Evolutionary conservation across 2,797 vertebrate genomes (phyloP), one percentile per base, ranked within the genome.

Genomic region (Kryptopterus vitreolus): DNA sequence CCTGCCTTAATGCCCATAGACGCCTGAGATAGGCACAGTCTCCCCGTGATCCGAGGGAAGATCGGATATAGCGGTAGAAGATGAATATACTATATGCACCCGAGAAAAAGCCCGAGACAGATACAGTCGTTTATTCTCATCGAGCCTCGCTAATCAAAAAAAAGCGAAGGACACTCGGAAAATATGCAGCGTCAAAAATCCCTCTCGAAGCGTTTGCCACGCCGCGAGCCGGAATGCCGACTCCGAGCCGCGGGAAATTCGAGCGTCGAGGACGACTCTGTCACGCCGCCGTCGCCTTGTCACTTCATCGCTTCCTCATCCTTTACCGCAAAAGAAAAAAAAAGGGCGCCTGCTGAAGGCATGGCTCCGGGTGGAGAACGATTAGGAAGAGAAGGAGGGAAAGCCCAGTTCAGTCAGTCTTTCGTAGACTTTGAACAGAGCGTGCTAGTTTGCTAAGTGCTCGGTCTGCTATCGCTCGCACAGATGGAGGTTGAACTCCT

Each of bases 371-470:
- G 82, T 84, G 82, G 86, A 89, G 88, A 84, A 2, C 35, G 69
- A 65, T 62, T 29, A 8, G n/a, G 26, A 69, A 6, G 22, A 68
- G 38, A 29, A 69, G 48, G 38, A 83, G 72, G 50, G 77, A 70
- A 82, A 38, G 77, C 48, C 59, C 87, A 84, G 86, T 89, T 86
- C 83, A 86, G 83, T 91, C 87, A 84, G 83, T 87, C 87, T 91
- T 92, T 89, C 91, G 89, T 93, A 88, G 90, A 91, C 89, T 91
- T 91, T 92, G 86, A 90, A 90, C 69, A 87, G 91, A 91, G 91
- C 91, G 89, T 89, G 92, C 92, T 92, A 93, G 87, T 94, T 90
- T 92, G 87, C 89, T 92, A 90, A 90, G 88, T 88, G 86, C 88
- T 83, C 89, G 79, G 80, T 91, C 88, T 92, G 90, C 91, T 89